phyloP scores from a whole-genome alignment of 2,113 vertebrate genomes.

The Ceratotherium simum region DNA sequence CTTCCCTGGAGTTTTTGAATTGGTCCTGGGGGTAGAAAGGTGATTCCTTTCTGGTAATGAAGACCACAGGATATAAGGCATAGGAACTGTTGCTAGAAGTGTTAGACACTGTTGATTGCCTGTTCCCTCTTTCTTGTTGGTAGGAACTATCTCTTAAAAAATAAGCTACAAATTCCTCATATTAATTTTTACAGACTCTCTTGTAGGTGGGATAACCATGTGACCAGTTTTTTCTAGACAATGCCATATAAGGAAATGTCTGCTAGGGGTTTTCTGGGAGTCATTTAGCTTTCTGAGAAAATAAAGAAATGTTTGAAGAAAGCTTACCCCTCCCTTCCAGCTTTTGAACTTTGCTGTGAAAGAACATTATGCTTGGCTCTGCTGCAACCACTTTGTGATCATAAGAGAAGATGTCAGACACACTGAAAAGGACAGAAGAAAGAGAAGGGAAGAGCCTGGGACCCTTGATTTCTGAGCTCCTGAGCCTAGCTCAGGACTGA shows the following conservation, averaged over 20 bases:
- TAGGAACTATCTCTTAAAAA: background rate
- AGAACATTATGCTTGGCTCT: background rate
- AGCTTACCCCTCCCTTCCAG: background rate
- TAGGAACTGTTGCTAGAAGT: background rate
- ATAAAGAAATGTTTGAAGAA: background rate
- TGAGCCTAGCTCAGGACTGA: background rate
- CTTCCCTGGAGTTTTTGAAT: background rate
- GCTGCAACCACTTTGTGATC: background rate
- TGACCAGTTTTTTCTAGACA: background rate
- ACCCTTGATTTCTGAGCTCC: background rate
- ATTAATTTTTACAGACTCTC: background rate
- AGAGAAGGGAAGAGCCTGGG: background rate
- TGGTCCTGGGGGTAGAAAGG: background rate
- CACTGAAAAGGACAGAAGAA: background rate
- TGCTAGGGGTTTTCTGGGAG: background rate
- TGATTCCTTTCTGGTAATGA: background rate
- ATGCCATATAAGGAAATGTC: background rate
- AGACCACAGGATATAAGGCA: background rate
- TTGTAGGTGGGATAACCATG: background rate
- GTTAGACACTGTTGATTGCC: background rate
- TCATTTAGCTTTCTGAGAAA: background rate
- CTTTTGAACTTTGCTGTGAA: background rate
- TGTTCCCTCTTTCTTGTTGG: background rate
- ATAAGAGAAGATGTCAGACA: background rate
- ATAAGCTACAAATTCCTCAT: background rate